phyloP scores from a whole-genome alignment of 2,888 invertebrate species.

The Priocnemis perturbator region DNA sequence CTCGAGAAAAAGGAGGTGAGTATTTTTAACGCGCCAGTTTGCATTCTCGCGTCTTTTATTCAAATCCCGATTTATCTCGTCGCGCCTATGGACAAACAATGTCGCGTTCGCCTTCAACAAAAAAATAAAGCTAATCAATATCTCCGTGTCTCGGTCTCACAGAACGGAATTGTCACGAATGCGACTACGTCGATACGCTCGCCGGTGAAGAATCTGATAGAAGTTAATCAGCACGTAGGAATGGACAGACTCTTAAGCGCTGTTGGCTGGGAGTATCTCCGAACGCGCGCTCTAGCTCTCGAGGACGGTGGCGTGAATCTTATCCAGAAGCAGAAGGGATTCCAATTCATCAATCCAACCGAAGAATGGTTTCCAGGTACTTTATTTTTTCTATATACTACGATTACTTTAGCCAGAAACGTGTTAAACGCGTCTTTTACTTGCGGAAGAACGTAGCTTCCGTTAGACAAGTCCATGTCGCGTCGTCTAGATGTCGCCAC shows the following conservation, averaged over 20 bases:
- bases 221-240: conserved; percentile 83
- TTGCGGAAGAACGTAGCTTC: too few relatives aligned
- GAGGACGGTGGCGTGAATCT: conserved; percentile 84
- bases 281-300: conserved; percentile 82
- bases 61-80: background rate
- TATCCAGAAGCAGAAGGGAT: conserved; percentile 87
- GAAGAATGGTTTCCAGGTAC: conserved; percentile 91
- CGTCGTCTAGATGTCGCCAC: background rate
- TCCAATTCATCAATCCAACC: conserved; percentile 90
- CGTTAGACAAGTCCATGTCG: too few relatives aligned
- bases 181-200: conserved; percentile 91
- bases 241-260: conserved; percentile 86
- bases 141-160: conserved; percentile 67
- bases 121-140: background rate
- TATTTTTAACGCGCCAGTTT: background rate
- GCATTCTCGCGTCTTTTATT: background rate
- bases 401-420: too few relatives aligned
- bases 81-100: background rate
- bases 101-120: background rate
- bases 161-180: conserved; percentile 87
- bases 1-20: conserved; percentile 85
- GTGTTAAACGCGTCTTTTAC: too few relatives aligned
- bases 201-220: conserved; percentile 88
- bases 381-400: too few relatives aligned
- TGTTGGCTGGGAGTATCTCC: conserved; percentile 89